These are phyloP conservation scores for Aphidoletes aphidimyza DNA, from an alignment of 2,888 invertebrate genomes.

Conservation along the genomic window DNA sequence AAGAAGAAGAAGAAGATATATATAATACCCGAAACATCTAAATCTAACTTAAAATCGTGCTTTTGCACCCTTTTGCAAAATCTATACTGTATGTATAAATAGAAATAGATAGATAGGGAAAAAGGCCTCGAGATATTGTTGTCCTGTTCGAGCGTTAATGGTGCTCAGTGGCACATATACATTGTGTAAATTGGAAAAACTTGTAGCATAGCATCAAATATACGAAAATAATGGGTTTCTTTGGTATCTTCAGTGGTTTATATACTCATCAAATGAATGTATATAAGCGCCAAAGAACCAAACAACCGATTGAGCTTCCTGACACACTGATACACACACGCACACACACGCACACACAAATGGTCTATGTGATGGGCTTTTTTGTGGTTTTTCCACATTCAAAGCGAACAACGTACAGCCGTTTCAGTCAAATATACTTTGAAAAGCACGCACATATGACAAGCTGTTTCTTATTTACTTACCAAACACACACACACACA, in stretches of 20 bases:
- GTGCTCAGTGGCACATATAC: conserved; percentile 11
- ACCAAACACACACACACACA: neutral
- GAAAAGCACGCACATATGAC: conserved; percentile 26
- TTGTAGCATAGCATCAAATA: conserved; percentile 34
- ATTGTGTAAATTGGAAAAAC: neutral
- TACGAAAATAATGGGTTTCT: conserved; percentile 16
- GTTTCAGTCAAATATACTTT: neutral
- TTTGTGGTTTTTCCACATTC: neutral
- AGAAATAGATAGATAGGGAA: neutral
- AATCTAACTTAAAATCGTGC: conserved; percentile 14
- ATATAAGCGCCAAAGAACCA: neutral
- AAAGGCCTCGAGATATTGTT: neutral
- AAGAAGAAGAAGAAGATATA: too few relatives aligned
- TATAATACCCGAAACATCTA: too few relatives aligned
- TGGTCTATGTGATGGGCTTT: neutral
- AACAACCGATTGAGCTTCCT: conserved; percentile 5
- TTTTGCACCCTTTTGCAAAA: neutral
- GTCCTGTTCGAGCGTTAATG: neutral
- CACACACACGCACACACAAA: neutral
- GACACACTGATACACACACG: conserved; percentile 3
- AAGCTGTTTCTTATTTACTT: conserved; percentile 8
- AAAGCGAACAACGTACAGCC: neutral
- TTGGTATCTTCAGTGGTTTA: neutral
- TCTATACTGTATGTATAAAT: neutral
- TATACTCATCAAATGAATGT: neutral